A percentile compares a stretch with the other conserved stretches of the same genome.
Evolutionary conservation across 1,140 invertebrate genomes (phyloP).

Genomic region (Tribolium madens): DNA sequence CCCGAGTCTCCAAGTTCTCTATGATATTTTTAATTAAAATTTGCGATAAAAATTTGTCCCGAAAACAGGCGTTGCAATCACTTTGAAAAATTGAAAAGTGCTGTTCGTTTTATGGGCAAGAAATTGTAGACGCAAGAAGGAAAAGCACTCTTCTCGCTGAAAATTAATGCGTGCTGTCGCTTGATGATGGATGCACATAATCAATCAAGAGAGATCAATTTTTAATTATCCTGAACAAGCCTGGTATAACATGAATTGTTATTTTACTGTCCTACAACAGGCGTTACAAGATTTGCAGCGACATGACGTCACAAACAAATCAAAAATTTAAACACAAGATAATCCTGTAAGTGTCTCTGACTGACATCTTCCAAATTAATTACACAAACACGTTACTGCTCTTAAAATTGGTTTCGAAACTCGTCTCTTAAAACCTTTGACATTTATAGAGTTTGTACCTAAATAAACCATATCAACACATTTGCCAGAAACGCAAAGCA

Average conservation of each 20-base stretch:
- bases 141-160: neutral
- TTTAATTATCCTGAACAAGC: slow-evolving; percentile 23
- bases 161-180: slow-evolving; percentile 25
- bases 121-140: neutral
- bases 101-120: neutral
- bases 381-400: neutral
- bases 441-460: neutral
- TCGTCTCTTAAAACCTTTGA: neutral
- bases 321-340: no score
- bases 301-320: neutral
- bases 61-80: neutral
- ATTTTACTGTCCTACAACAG: neutral
- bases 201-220: slow-evolving; percentile 29
- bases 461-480: neutral
- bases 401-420: neutral
- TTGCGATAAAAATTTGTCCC: neutral
- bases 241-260: slow-evolving; percentile 7
- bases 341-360: no score
- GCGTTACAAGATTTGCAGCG: neutral
- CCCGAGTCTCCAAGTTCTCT: neutral
- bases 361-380: neutral
- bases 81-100: neutral
- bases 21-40: slow-evolving; percentile 14
- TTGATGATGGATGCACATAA: slow-evolving; percentile 29
- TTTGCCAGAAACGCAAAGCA: neutral